phyloP scores from a whole-genome alignment of 2,113 vertebrate genomes.

The Ammospiza caudacuta region DNA sequence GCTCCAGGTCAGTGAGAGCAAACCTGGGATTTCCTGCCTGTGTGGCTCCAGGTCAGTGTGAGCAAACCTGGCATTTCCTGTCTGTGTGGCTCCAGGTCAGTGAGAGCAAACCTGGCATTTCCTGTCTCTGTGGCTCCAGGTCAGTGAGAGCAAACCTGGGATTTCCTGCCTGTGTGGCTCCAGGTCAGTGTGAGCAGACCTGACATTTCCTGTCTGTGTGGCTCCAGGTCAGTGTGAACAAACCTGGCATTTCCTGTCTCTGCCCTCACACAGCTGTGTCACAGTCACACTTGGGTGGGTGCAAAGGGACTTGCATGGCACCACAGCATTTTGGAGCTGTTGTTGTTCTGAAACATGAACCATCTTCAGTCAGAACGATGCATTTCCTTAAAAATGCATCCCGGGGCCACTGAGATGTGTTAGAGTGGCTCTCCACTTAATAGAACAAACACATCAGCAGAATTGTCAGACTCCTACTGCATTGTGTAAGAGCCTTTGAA shows the following conservation, averaged over 20 bases:
- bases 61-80: background rate
- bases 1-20: too few relatives aligned
- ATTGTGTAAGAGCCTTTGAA: background rate
- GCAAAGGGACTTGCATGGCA: background rate
- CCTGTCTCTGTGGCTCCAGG: background rate
- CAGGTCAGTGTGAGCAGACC: too few relatives aligned
- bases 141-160: too few relatives aligned
- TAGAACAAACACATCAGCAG: background rate
- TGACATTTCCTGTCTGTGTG: background rate
- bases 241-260: too few relatives aligned
- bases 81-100: background rate
- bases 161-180: too few relatives aligned
- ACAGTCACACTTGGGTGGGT: accelerated
- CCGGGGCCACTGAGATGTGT: background rate
- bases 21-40: too few relatives aligned
- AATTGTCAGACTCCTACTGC: background rate
- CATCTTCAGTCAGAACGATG: background rate
- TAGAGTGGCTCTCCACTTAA: background rate
- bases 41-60: background rate
- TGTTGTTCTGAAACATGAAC: background rate
- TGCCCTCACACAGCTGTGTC: accelerated
- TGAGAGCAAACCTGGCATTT: background rate
- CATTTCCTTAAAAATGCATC: background rate
- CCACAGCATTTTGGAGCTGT: background rate
- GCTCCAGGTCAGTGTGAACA: too few relatives aligned